Conservation (phyloP, 2,797 vertebrate genomes). For the Lerista edwardsae region DNA sequence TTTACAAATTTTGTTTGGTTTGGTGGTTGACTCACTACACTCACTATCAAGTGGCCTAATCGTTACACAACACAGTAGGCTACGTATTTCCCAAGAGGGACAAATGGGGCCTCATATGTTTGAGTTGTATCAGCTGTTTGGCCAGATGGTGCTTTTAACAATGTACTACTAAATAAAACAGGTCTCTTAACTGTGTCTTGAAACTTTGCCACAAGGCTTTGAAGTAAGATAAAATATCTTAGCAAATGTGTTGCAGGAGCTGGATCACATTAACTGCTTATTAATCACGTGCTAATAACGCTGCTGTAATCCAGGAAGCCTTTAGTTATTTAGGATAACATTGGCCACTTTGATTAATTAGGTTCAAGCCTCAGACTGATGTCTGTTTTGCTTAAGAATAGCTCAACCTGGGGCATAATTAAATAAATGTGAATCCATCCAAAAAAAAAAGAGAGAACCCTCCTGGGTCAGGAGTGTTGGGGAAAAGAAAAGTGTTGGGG, state of each 20-base stretch:
- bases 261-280: slow-evolving; percentile 67
- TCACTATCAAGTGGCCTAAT: slow-evolving; percentile 68
- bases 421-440: slow-evolving; percentile 31
- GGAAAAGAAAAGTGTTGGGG: slow-evolving; percentile 30
- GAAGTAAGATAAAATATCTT: slow-evolving; percentile 68
- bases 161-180: slow-evolving; percentile 54
- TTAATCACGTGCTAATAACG: slow-evolving; percentile 70
- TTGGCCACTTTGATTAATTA: slow-evolving; percentile 65
- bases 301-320: slow-evolving; percentile 54
- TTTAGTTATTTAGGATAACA: slow-evolving; percentile 59
- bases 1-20: slow-evolving; percentile 26
- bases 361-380: slow-evolving; percentile 50
- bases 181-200: slow-evolving; percentile 66
- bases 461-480: slow-evolving; percentile 38
- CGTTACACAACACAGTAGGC: slow-evolving; percentile 70
- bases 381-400: slow-evolving; percentile 63
- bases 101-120: slow-evolving; percentile 66
- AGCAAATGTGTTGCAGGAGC: slow-evolving; percentile 55
- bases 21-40: slow-evolving; percentile 24
- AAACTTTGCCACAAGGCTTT: slow-evolving; percentile 66
- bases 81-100: slow-evolving; percentile 76
- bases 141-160: slow-evolving; percentile 75
- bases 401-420: slow-evolving; percentile 56
- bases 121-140: slow-evolving; percentile 70
- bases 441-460: slow-evolving; percentile 21